phyloP scores from a whole-genome alignment of 2,113 vertebrate species.

The Raja brachyura region DNA sequence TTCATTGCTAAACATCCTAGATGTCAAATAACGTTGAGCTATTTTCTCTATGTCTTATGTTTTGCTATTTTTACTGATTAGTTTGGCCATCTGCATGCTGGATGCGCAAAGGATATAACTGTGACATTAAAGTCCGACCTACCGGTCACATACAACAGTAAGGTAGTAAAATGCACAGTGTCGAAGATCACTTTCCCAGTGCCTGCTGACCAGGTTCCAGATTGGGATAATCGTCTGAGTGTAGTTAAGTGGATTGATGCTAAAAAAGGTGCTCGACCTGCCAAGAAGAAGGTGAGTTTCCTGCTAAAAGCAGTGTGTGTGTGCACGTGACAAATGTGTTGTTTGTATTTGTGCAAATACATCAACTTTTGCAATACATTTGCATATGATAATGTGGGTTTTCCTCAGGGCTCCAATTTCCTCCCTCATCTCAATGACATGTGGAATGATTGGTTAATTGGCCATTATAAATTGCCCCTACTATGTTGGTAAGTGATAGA shows the following conservation, averaged over 20 bases:
- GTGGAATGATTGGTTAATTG: too few relatives aligned
- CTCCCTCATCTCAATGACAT: too few relatives aligned
- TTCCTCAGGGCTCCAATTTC: too few relatives aligned
- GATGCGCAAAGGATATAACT: slow-evolving; percentile 69
- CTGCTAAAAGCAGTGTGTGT: background rate
- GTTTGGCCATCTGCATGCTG: slow-evolving; percentile 79
- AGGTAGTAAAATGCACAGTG: slow-evolving; percentile 62
- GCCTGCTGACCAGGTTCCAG: slow-evolving; percentile 61
- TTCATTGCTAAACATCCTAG: background rate
- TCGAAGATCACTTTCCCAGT: slow-evolving; percentile 60
- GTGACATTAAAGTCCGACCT: slow-evolving; percentile 64
- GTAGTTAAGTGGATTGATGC: slow-evolving; percentile 60
- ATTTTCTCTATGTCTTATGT: background rate
- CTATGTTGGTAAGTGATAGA: too few relatives aligned
- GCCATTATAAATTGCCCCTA: too few relatives aligned
- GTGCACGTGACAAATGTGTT: background rate
- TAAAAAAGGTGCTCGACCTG: slow-evolving; percentile 41
- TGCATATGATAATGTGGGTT: background rate
- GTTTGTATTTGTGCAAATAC: background rate
- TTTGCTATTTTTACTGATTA: slow-evolving; percentile 41
- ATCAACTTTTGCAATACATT: background rate
- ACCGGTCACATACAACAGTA: slow-evolving; percentile 51
- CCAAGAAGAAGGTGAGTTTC: slow-evolving; percentile 61
- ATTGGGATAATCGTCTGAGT: slow-evolving; percentile 73
- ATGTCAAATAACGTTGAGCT: background rate